Conservation (phyloP, 2,888 invertebrate species). For the Drosophila macrospina region DNA sequence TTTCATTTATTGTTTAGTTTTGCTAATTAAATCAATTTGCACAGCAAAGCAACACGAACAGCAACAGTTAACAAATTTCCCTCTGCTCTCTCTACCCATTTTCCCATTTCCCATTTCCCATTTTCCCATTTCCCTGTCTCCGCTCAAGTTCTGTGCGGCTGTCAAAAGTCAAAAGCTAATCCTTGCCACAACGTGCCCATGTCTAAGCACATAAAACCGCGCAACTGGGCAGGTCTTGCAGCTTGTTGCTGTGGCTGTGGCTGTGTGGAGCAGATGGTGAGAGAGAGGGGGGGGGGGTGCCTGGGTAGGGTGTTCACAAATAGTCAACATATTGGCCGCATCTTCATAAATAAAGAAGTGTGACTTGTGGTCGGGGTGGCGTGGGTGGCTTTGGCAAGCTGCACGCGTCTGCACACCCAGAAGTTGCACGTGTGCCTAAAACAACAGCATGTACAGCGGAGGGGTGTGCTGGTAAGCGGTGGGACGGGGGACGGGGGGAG, state of each 20-base stretch:
- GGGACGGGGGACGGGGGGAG: slow-evolving; percentile 1
- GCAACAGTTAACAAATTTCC: not conserved
- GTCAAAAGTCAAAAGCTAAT: slow-evolving; percentile 34
- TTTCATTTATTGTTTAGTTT: no score
- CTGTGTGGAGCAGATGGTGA: not conserved
- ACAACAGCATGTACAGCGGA: slow-evolving; percentile 15
- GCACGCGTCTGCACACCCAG: slow-evolving; percentile 46
- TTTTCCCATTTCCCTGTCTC: no score
- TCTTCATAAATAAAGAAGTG: slow-evolving; percentile 76
- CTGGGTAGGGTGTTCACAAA: slow-evolving; percentile 60
- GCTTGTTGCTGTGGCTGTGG: not conserved
- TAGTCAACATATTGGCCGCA: slow-evolving; percentile 76
- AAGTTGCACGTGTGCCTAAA: slow-evolving; percentile 56
- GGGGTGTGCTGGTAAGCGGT: not conserved
- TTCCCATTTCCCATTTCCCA: no score
- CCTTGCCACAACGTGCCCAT: slow-evolving; percentile 19
- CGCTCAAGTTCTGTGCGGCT: not conserved
- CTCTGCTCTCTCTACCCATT: not conserved
- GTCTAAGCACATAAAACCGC: slow-evolving; percentile 29
- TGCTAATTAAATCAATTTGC: no score
- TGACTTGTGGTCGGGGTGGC: slow-evolving; percentile 28
- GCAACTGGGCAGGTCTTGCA: not conserved
- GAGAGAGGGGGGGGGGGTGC: not conserved
- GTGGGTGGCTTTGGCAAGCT: not conserved
- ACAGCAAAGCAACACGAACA: no score